phyloP scores from a whole-genome alignment of 1,140 invertebrate species.

The Eriosoma lanigerum region DNA sequence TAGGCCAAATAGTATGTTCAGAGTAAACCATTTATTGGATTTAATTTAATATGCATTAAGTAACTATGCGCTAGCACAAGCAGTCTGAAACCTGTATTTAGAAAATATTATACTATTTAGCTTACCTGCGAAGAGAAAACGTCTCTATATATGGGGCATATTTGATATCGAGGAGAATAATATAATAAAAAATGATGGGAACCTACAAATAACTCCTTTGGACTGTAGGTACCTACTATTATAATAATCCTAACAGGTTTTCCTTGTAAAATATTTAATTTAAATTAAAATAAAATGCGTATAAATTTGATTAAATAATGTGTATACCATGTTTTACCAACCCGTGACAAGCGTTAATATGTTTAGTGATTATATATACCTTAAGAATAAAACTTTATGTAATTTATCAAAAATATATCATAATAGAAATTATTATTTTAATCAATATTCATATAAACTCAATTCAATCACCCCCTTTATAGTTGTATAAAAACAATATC shows the following conservation, averaged over 20 bases:
- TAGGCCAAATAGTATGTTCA: constrained; percentile 27
- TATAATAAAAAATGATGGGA: neutral
- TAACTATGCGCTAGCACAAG: constrained; percentile 2
- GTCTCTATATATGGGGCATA: constrained; percentile 6
- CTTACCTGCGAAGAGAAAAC: constrained; percentile 7
- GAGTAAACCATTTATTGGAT: constrained; percentile 1
- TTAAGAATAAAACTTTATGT: no score
- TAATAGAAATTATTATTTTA: no score
- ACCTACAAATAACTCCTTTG: neutral
- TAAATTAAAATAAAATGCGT: no score
- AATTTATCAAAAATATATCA: no score
- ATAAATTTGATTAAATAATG: neutral
- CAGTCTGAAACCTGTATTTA: constrained; percentile 39
- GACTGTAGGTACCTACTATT: neutral
- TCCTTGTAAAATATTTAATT: neutral
- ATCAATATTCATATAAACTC: no score
- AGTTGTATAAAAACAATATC: no score
- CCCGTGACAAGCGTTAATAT: no score
- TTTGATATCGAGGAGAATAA: constrained; percentile 1
- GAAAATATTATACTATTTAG: constrained; percentile 34
- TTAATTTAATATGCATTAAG: constrained; percentile 19
- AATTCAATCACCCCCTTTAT: no score
- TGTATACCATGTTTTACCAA: no score
- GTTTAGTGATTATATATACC: no score
- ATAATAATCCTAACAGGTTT: neutral